These are phyloP conservation scores for Hemicordylus capensis DNA, from an alignment of 2,113 vertebrate species.

Conservation along the genomic window DNA sequence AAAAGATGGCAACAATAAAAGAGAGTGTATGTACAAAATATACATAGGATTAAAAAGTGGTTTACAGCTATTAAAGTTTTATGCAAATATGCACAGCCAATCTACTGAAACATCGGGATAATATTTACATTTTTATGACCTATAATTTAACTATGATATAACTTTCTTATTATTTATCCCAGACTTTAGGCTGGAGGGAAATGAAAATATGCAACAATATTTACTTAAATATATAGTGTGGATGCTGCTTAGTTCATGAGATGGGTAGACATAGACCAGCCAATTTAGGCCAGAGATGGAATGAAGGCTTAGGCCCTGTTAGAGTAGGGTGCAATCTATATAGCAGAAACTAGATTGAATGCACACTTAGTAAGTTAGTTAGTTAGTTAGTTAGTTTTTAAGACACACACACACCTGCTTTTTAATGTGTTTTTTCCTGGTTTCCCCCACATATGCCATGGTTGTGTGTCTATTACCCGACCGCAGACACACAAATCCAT, in stretches of 20 bases:
- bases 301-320: background rate
- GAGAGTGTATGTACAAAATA: background rate
- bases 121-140: slow-evolving; percentile 19
- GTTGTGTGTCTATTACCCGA: too few species aligned
- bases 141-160: background rate
- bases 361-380: too few species aligned
- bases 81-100: slow-evolving; percentile 4
- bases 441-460: too few species aligned
- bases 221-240: background rate
- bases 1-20: background rate
- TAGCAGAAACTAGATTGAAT: too few species aligned
- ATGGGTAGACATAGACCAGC: background rate
- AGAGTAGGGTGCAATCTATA: background rate
- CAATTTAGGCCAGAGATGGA: background rate
- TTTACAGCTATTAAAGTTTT: background rate
- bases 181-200: background rate
- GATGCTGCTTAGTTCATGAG: background rate
- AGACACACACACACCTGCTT: too few species aligned
- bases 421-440: too few species aligned
- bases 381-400: too few species aligned
- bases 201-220: background rate
- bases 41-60: background rate
- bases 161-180: slow-evolving; percentile 10
- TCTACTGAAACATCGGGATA: background rate
- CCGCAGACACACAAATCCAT: too few species aligned